Evolutionary conservation across 2,888 invertebrate genomes (phyloP), one percentile per base, ranked within the genome.

Genomic region (Homarus gammarus): DNA sequence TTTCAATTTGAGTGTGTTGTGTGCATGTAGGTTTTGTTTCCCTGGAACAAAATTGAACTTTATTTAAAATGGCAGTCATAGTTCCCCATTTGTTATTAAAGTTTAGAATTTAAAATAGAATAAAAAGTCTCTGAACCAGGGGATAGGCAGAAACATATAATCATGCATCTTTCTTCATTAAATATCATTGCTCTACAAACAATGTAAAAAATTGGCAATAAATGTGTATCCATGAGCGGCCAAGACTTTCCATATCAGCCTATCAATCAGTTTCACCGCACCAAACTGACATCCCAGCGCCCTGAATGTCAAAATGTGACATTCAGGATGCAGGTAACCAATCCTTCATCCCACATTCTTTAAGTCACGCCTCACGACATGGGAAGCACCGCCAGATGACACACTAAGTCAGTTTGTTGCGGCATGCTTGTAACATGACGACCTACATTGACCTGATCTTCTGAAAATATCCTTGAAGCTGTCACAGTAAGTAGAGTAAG

Each of bases 281-380:
- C 88, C 88, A 88, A 88, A 88, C 88, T 88, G 88, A 88, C 88
- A 88, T 88, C 88, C 88, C 83, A 88, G 88, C 88, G 77, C 88
- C 83, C 88, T 88, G 84, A 88, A 88, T 64, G 88, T 84, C 78
- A 33, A 33, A 61, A 64, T 81, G 70, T 83, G 87, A 83, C 87
- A 75, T 88, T 88, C 82, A 88, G 87, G 87, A 79, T 64, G 87
- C 83, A 88, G 87, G 87, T 51, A 75, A 77, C 44, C 88, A 88
- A 73, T 70, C 88, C 84, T 88, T 88, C 88, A 88, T 88, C 88
- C 77, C 44, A 51, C 88, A 84, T 88, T 81, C 38, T 78, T 64
- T 73, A 64, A 84, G 83, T 88, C 83, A 84, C 38, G 49, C 84
- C 88, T 88, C 88, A 88, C 72, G 77, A 84, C 88, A 88, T 51